Evolutionary conservation across 92 coral and sea anemone genomes (phyloP).

Genomic region (Zoanthus sociatus): DNA sequence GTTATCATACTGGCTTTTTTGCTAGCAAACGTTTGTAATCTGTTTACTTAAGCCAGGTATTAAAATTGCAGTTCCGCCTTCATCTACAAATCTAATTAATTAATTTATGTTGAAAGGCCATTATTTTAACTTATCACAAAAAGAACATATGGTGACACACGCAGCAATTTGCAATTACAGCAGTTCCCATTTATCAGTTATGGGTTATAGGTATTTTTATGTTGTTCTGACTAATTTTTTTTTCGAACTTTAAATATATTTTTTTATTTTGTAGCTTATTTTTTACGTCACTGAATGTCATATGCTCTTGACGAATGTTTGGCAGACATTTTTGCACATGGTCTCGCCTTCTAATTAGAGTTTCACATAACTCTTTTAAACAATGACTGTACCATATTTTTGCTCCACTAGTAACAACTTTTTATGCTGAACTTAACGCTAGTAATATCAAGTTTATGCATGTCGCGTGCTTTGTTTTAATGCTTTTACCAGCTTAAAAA

Average conservation of each 20-base stretch:
- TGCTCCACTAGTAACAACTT: not conserved
- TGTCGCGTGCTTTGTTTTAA: not conserved
- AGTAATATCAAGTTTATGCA: not conserved
- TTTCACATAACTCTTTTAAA: not conserved
- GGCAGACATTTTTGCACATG: too few relatives aligned
- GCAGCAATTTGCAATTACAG: not conserved
- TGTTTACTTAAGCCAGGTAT: not conserved
- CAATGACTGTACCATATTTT: not conserved
- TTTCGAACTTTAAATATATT: not conserved
- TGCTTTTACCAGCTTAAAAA: not conserved
- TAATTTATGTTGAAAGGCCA: constrained; percentile 47
- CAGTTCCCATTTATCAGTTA: too few relatives aligned
- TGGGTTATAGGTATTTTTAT: too few relatives aligned
- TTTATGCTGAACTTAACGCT: not conserved
- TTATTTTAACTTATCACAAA: constrained; percentile 30
- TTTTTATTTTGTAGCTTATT: too few relatives aligned
- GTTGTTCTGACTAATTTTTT: not conserved
- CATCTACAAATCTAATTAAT: constrained; percentile 39
- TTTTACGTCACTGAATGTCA: too few relatives aligned
- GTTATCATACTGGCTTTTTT: not conserved
- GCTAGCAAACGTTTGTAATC: not conserved
- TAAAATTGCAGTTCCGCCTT: constrained; percentile 22
- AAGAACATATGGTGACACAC: constrained; percentile 33
- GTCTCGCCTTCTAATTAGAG: too few relatives aligned
- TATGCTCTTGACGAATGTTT: too few relatives aligned